phyloP scores from a whole-genome alignment of 2,797 vertebrate genomes.

The Pteronotus mesoamericanus region DNA sequence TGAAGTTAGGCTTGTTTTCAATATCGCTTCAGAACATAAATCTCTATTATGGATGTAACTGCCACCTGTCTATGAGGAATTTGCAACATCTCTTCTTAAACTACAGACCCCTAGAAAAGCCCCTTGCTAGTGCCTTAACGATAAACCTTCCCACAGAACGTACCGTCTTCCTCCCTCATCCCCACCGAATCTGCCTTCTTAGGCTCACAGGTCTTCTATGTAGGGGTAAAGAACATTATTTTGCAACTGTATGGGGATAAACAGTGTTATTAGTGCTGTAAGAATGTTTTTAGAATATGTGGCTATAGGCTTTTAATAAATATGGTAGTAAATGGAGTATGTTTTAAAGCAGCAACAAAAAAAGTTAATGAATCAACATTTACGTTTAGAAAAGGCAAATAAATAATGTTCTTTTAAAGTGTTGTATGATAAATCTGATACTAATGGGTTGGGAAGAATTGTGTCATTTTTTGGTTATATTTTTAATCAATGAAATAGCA shows the following conservation, averaged over 20 bases:
- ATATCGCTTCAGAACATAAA: neutral
- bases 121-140: neutral
- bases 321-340: neutral
- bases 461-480: neutral
- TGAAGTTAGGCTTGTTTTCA: neutral
- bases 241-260: neutral
- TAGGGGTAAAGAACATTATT: neutral
- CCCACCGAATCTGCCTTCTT: neutral
- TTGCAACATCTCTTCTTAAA: neutral
- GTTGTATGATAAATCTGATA: neutral
- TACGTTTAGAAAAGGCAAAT: conserved; percentile 18
- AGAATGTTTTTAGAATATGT: neutral
- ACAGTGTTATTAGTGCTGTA: neutral
- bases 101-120: neutral
- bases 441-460: neutral
- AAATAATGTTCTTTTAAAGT: neutral
- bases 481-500: neutral
- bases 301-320: neutral
- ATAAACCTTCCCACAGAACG: neutral
- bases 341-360: neutral
- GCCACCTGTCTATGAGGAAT: neutral
- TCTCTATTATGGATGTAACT: neutral
- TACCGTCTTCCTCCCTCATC: neutral
- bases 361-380: neutral
- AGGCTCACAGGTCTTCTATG: neutral